Evolutionary conservation across 2,113 vertebrate genomes (phyloP), one percentile per base, ranked within the genome.

Genomic region (Semnornis frantzii): DNA sequence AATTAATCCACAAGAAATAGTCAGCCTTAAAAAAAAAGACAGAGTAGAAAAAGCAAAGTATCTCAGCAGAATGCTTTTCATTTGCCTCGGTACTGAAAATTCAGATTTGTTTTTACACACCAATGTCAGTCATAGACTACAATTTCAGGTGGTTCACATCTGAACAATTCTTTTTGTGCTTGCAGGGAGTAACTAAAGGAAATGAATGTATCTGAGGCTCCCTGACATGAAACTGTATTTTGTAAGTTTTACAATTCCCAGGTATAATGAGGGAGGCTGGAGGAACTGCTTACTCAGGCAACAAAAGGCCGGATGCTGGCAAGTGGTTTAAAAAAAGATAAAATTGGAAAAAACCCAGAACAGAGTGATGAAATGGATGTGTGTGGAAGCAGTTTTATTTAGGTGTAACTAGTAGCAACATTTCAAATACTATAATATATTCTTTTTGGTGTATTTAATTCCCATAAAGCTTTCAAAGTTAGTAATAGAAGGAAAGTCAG

Each of bases 1-100:
- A 96, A 94, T 95, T 96, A 96, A 97, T 97, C 85, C 83, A 7
- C 60, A 95, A 93, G 83, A 91, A 97, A 95, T 63, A 97, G 93
- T 12, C 65, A 87, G 33, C 69, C 28, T 86, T 48, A 16, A 60
- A 66, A 65, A 21, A 25, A 48, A 57, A 54, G 16, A 25, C 2
- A 90, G n/a, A 96, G 42, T 48, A 91, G 64, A 94, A 94, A 92
- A 94, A 81, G 52, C 30, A 93, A 93, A 93, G 42, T 91, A 91
- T 83, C 74, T 96, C 85, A 83, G 89, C 59, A 96, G 89, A 96
- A 94, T 76, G 71, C 16, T 81, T 92, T 90, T 81, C 46, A n/a
- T 87, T 87, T 94, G 86, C 15, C 30, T 79, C 91, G 77, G 90
- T 44, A 85, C 2, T 90, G 52, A 95, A 95, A 95, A 91, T 8